Conservation (phyloP, 2,113 vertebrate species). For the Dasyornis broadbenti region DNA sequence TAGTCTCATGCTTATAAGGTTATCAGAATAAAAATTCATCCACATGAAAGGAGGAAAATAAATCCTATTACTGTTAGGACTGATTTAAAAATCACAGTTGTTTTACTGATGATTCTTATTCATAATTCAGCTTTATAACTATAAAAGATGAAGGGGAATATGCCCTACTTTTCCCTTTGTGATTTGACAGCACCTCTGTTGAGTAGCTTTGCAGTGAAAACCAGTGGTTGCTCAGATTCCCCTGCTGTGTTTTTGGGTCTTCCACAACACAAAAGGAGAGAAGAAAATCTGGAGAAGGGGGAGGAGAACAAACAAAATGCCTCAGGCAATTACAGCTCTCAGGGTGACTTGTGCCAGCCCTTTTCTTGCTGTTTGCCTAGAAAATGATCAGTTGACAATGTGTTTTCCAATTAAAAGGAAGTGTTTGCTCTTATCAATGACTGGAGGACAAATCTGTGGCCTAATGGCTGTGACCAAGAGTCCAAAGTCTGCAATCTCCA, state of each 20-base stretch:
- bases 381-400: background rate
- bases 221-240: background rate
- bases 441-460: background rate
- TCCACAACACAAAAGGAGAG: background rate
- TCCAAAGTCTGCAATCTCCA: background rate
- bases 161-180: background rate
- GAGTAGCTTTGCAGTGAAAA: background rate
- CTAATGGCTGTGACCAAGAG: background rate
- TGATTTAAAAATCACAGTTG: background rate
- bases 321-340: background rate
- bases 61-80: background rate
- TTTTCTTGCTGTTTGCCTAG: background rate
- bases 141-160: background rate
- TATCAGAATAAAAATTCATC: background rate
- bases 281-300: background rate
- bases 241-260: background rate
- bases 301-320: background rate
- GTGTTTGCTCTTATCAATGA: background rate
- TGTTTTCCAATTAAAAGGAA: background rate
- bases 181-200: background rate
- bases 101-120: background rate
- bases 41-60: background rate
- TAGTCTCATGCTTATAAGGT: background rate
- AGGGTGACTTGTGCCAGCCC: background rate
- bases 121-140: background rate